Evolutionary conservation across 2,888 invertebrate species (phyloP).

Genomic region (Bombylius major): DNA sequence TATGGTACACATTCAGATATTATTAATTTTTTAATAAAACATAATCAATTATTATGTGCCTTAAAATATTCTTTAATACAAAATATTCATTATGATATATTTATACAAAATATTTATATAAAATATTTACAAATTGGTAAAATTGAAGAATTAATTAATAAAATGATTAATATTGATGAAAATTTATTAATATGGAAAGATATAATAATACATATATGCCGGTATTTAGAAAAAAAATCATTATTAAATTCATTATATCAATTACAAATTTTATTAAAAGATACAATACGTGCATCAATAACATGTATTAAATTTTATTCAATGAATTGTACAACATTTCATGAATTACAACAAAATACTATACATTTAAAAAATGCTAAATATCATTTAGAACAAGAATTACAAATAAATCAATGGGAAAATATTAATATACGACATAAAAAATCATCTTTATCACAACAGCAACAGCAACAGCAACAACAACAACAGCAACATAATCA

Average conservation of each 20-base stretch:
- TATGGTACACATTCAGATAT: slow-evolving; percentile 67
- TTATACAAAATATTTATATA: slow-evolving; percentile 59
- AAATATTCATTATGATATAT: slow-evolving; percentile 50
- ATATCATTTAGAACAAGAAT: slow-evolving; percentile 50
- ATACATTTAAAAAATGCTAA: slow-evolving; percentile 46
- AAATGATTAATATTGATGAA: slow-evolving; percentile 52
- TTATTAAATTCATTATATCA: slow-evolving; percentile 60
- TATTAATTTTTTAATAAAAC: slow-evolving; percentile 62
- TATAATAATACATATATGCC: slow-evolving; percentile 56
- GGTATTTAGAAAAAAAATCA: slow-evolving; percentile 54
- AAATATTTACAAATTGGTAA: slow-evolving; percentile 52
- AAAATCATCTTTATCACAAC: background rate
- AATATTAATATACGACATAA: slow-evolving; percentile 28
- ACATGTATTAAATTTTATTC: slow-evolving; percentile 66
- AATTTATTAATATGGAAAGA: slow-evolving; percentile 58
- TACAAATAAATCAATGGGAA: slow-evolving; percentile 44
- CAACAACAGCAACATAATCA: slow-evolving; percentile 25
- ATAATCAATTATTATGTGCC: slow-evolving; percentile 55
- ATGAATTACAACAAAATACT: slow-evolving; percentile 41
- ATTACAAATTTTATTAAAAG: slow-evolving; percentile 56
- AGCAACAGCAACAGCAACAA: background rate
- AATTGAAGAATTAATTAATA: slow-evolving; percentile 46
- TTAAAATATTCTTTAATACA: slow-evolving; percentile 57
- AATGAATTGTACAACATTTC: slow-evolving; percentile 44
- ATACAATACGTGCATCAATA: slow-evolving; percentile 64